Evolutionary conservation across 2,113 vertebrate species (phyloP), one percentile per base, ranked within the genome.

Genomic region (Passer montanus): DNA sequence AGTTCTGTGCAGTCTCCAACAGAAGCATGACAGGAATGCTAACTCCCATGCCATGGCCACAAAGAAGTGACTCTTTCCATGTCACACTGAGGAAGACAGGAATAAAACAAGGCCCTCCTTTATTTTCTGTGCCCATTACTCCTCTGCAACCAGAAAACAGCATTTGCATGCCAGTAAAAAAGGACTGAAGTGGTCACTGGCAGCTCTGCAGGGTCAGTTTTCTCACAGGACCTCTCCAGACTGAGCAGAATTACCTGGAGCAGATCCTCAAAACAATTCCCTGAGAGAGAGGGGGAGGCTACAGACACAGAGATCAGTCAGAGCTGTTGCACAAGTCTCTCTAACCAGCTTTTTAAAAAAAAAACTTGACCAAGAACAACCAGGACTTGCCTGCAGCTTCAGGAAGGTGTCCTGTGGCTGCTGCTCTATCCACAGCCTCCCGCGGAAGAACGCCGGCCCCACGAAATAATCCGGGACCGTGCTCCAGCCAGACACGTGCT

Each of bases 361-460:
- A 55, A 22, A 22, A 3, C 28, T n/a, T 11, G 6, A 13, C 12
- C 4, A 19, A 37, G 49, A 21, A 20, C 14, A 44, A 9, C 3
- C 76, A 76, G 14, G 20, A 94, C 98, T 97, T 87, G 99, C 99
- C 95, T 98, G 98, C 17, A 99, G 97, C 94, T 99, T 99, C 76
- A 99, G 35, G 96, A 99, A 99, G 2, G 99, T 99, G 97, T 99
- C 99, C 52, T 97, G 97, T 1, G 99, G 99, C 94, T 98, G 97
- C 8, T 98, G 96, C 11, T 98, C 98, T 33, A 98, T 97, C 56
- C 98, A 98, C 74, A 99, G 85, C 83, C 96, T 96, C 6, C 99
- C 99, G 10, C 98, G 96, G 93, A 99, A 99, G 68, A 99, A 99
- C 7, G 98, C 98, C 2, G 99, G 99, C 30, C 98, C 98, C 0